These are phyloP conservation scores for Lates calcarifer DNA, from an alignment of 2,113 vertebrate genomes.

Conservation along the genomic window DNA sequence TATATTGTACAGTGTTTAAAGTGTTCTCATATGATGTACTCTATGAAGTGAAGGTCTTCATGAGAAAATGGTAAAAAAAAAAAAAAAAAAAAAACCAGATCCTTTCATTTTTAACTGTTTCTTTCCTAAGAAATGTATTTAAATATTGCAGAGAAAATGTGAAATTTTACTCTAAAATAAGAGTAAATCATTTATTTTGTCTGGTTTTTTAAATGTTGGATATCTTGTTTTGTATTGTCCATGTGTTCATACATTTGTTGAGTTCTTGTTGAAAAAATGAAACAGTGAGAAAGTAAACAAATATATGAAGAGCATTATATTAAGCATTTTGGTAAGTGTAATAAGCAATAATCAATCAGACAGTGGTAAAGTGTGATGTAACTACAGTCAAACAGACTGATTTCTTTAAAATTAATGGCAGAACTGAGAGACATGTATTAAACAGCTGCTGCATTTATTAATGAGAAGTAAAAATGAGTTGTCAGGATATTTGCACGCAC, in stretches of 20 bases:
- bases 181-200: not conserved
- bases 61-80: not conserved
- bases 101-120: not conserved
- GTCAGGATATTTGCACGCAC: not conserved
- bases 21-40: not conserved
- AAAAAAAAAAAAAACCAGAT: not conserved
- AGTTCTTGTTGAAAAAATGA: not conserved
- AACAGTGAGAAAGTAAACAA: too few species aligned
- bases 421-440: not conserved
- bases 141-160: too few species aligned
- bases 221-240: not conserved
- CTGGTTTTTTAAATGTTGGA: not conserved
- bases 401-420: not conserved
- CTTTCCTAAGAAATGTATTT: not conserved
- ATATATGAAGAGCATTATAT: not conserved
- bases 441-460: not conserved
- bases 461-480: not conserved
- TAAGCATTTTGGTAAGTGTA: not conserved
- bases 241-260: not conserved
- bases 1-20: not conserved
- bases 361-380: not conserved
- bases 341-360: conserved; percentile 2
- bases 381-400: not conserved
- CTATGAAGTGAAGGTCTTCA: not conserved
- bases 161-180: too few species aligned